Evolutionary conservation across 2,113 vertebrate species (phyloP).

Genomic region (Rafetus swinhoei): DNA sequence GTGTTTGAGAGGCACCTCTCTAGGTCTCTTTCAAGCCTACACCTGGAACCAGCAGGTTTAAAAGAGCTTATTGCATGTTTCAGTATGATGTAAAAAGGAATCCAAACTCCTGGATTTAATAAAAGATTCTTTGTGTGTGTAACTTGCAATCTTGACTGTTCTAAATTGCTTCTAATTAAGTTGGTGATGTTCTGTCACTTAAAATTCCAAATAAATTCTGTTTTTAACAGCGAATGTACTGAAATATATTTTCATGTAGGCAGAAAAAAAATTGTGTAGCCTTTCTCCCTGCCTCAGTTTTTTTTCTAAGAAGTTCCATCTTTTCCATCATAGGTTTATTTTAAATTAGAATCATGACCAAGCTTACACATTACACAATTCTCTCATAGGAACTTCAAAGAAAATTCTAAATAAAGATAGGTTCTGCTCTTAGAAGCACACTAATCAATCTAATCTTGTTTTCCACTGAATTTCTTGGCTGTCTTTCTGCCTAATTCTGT

Average conservation of each 20-base stretch:
- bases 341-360: slow-evolving; percentile 14
- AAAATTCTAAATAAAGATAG: slow-evolving; percentile 2
- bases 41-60: background rate
- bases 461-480: slow-evolving; percentile 47
- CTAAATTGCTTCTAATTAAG: rapidly evolving
- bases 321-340: background rate
- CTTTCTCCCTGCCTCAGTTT: background rate
- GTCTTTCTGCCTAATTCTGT: slow-evolving; percentile 39
- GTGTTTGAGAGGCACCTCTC: no score
- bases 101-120: background rate
- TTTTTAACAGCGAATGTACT: background rate
- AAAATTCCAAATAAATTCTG: background rate
- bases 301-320: slow-evolving; percentile 27
- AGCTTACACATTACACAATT: slow-evolving; percentile 24
- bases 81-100: background rate
- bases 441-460: slow-evolving; percentile 66
- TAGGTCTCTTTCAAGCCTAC: background rate
- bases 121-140: background rate
- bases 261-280: background rate
- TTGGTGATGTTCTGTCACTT: background rate
- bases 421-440: slow-evolving; percentile 35
- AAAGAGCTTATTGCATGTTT: background rate
- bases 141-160: background rate
- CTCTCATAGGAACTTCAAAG: slow-evolving; percentile 46
- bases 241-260: background rate